Evolutionary conservation across 2,888 invertebrate genomes (phyloP).

Genomic region (Notocelia uddmanniana): DNA sequence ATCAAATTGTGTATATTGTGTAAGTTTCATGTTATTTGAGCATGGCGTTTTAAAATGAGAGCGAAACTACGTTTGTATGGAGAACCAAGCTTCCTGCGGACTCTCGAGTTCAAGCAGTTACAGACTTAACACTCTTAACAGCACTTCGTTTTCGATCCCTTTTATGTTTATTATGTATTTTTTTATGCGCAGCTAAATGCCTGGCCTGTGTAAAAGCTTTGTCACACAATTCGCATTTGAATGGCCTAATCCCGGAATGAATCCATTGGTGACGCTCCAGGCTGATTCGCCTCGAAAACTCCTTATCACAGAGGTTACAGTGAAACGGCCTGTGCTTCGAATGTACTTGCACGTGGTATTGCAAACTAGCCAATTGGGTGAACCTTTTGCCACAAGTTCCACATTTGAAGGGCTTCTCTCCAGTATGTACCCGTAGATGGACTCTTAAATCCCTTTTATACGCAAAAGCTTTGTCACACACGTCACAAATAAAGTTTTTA

Average conservation of each 20-base stretch:
- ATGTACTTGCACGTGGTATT: constrained; percentile 6
- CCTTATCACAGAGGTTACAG: not conserved
- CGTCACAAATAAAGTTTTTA: constrained; percentile 10
- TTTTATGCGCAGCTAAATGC: not conserved
- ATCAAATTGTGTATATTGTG: too few relatives aligned
- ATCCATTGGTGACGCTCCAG: constrained; percentile 1
- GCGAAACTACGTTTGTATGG: too few relatives aligned
- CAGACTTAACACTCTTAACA: not conserved
- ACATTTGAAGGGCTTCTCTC: constrained; percentile 20
- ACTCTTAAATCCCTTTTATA: not conserved
- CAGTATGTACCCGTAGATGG: constrained; percentile 21
- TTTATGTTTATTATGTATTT: not conserved
- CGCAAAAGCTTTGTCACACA: constrained; percentile 15
- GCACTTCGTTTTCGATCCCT: not conserved
- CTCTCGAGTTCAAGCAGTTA: too few relatives aligned
- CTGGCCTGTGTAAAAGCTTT: constrained; percentile 11
- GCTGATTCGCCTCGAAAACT: constrained; percentile 8
- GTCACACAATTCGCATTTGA: constrained; percentile 6
- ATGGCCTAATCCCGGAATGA: constrained; percentile 2
- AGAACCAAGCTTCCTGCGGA: too few relatives aligned
- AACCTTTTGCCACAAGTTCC: constrained; percentile 3
- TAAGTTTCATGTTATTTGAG: too few relatives aligned
- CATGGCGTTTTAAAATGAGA: too few relatives aligned
- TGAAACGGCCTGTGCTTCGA: not conserved
- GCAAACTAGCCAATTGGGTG: constrained; percentile 4